Percentiles rank a stretch among this genome's conserved stretches.
phyloP scores from a whole-genome alignment of 2,888 invertebrate genomes.

The Zeuzera pyrina region DNA sequence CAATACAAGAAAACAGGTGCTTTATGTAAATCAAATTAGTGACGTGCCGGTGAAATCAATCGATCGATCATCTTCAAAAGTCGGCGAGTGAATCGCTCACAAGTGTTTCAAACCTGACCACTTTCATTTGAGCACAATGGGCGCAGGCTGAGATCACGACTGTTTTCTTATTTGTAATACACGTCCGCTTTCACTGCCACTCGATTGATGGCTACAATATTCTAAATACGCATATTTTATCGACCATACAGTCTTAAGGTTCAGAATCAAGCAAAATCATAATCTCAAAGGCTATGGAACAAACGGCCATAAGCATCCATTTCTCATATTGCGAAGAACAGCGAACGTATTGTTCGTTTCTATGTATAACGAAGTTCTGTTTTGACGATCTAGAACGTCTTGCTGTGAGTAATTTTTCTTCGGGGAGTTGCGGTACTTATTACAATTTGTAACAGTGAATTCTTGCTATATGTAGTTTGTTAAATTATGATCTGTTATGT shows the following conservation, averaged over 20 bases:
- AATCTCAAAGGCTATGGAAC: background rate
- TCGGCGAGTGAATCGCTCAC: slow-evolving; percentile 11
- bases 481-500: slow-evolving; percentile 28
- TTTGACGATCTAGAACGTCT: slow-evolving; percentile 31
- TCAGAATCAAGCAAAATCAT: background rate
- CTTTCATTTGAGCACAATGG: slow-evolving; percentile 44
- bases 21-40: too few species aligned
- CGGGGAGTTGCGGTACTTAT: too few species aligned
- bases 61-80: slow-evolving; percentile 6
- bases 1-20: too few species aligned
- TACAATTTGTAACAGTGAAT: slow-evolving; percentile 13
- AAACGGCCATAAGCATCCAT: slow-evolving; percentile 7
- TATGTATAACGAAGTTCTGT: slow-evolving; percentile 21
- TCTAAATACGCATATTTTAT: slow-evolving; percentile 13
- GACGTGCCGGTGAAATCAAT: too few species aligned
- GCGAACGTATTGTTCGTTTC: slow-evolving; percentile 39
- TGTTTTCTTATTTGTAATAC: slow-evolving; percentile 38
- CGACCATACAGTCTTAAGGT: slow-evolving; percentile 1
- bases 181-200: slow-evolving; percentile 50
- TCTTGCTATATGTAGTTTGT: slow-evolving; percentile 28
- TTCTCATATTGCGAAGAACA: slow-evolving; percentile 22
- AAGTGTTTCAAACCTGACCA: slow-evolving; percentile 13
- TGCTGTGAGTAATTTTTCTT: slow-evolving; percentile 35
- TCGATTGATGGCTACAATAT: slow-evolving; percentile 35
- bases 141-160: slow-evolving; percentile 19